A percentile compares a stretch with the other conserved stretches of the same genome.
phyloP scores from a whole-genome alignment of 2,113 vertebrate species.

The Panurus biarmicus region DNA sequence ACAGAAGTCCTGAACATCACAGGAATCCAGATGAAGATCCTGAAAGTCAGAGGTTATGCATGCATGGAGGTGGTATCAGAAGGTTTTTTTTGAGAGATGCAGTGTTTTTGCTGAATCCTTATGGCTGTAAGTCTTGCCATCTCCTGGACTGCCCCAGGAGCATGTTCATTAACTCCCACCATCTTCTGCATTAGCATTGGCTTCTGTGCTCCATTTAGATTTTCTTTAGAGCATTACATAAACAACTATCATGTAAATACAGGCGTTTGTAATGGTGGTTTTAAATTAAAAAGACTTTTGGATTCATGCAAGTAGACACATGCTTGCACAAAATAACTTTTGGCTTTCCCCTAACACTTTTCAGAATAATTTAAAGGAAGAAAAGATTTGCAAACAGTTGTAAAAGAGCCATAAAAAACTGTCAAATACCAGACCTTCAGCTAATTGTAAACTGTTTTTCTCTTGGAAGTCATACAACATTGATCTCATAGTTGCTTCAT shows the following conservation, averaged over 20 bases:
- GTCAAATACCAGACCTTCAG: slow-evolving; percentile 61
- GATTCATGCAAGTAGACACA: slow-evolving; percentile 41
- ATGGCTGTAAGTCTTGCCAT: background rate
- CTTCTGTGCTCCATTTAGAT: slow-evolving; percentile 7
- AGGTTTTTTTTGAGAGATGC: background rate
- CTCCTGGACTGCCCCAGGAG: background rate
- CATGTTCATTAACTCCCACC: slow-evolving; percentile 2
- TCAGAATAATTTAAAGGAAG: slow-evolving; percentile 57
- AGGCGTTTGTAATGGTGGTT: slow-evolving; percentile 41
- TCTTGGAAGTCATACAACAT: slow-evolving; percentile 45
- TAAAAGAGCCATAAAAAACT: slow-evolving; percentile 64
- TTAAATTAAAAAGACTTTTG: slow-evolving; percentile 50
- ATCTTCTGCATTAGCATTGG: slow-evolving; percentile 40
- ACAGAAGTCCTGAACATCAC: background rate
- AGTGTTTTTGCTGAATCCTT: background rate
- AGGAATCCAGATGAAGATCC: background rate
- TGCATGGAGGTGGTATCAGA: background rate
- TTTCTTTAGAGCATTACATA: slow-evolving; percentile 51
- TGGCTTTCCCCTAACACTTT: slow-evolving; percentile 41
- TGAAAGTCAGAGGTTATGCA: background rate
- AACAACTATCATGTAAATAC: slow-evolving; percentile 58
- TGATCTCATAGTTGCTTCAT: slow-evolving; percentile 51
- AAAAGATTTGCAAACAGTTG: slow-evolving; percentile 58
- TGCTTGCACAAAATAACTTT: slow-evolving; percentile 49
- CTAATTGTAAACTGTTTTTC: slow-evolving; percentile 60